phyloP scores from a whole-genome alignment of 2,797 vertebrate genomes.

The Acropternis orthonyx region DNA sequence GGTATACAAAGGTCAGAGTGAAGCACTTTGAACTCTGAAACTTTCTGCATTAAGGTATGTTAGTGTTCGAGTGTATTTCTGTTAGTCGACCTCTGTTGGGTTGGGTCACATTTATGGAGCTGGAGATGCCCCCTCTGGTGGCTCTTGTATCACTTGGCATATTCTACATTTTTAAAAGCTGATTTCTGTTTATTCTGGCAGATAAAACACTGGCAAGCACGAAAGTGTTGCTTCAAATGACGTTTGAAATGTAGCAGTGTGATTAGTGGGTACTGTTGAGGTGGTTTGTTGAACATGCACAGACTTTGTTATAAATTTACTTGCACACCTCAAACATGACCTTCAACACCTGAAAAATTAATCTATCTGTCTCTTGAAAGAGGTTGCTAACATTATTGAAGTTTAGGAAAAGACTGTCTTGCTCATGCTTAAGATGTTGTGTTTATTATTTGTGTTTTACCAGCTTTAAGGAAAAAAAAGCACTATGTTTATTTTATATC shows the following conservation, averaged over 20 bases:
- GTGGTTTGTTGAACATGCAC: background rate
- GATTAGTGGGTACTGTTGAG: background rate
- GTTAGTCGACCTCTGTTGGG: background rate
- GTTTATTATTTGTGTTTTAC: background rate
- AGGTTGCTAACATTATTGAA: background rate
- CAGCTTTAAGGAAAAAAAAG: background rate
- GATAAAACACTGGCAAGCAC: background rate
- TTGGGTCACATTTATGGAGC: background rate
- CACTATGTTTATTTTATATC: background rate
- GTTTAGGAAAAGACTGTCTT: background rate
- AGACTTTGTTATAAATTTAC: background rate
- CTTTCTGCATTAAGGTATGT: background rate
- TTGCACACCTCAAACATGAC: background rate
- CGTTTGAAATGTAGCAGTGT: background rate
- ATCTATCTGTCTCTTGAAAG: background rate
- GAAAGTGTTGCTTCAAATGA: background rate
- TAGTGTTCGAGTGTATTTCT: background rate
- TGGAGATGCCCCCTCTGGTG: background rate
- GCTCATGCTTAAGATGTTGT: background rate
- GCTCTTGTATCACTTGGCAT: background rate
- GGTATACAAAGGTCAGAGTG: background rate
- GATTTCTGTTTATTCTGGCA: fast-evolving
- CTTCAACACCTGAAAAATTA: background rate
- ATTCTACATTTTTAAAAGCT: background rate
- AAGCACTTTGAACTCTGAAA: background rate